Percentiles rank a stretch among this genome's conserved stretches.
phyloP scores from a whole-genome alignment of 2,888 invertebrate genomes.

The Nematopogon swammerdamellus region DNA sequence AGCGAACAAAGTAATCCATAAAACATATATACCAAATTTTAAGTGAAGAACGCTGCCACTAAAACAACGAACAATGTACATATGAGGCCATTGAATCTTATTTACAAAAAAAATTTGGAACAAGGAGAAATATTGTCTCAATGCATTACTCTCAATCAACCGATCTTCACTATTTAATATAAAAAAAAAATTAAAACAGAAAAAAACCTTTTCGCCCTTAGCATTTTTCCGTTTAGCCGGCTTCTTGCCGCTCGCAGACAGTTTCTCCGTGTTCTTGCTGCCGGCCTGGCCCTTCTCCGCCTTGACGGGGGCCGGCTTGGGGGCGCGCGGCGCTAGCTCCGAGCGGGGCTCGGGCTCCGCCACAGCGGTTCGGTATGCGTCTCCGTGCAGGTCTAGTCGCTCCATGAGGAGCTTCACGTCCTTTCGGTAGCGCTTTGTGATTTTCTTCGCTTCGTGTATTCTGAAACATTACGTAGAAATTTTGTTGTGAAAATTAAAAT shows the following conservation, averaged over 20 bases:
- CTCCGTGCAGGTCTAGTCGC: slow-evolving; percentile 66
- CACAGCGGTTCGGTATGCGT: slow-evolving; percentile 62
- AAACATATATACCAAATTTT: no score
- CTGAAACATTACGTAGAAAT: slow-evolving; percentile 26
- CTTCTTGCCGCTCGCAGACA: slow-evolving; percentile 29
- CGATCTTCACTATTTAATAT: no score
- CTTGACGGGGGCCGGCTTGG: slow-evolving; percentile 18
- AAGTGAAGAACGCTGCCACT: no score
- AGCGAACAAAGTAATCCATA: no score
- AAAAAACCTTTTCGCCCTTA: slow-evolving; percentile 54
- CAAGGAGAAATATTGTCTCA: no score
- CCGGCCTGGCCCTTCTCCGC: slow-evolving; percentile 22
- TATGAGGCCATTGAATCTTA: no score
- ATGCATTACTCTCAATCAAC: no score
- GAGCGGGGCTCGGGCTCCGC: slow-evolving; percentile 54
- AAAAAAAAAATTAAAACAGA: no score
- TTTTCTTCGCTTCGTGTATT: slow-evolving; percentile 69
- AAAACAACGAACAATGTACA: no score
- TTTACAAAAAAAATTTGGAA: no score
- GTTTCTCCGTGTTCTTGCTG: slow-evolving; percentile 32
- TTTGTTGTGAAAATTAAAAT: no score
- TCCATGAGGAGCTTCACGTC: slow-evolving; percentile 68
- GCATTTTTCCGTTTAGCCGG: slow-evolving; percentile 56
- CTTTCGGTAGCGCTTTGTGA: slow-evolving; percentile 63
- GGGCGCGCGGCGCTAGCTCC: slow-evolving; percentile 22